These are phyloP conservation scores for Chlorops oryzae DNA, from an alignment of 1,140 invertebrate genomes.

Conservation along the genomic window DNA sequence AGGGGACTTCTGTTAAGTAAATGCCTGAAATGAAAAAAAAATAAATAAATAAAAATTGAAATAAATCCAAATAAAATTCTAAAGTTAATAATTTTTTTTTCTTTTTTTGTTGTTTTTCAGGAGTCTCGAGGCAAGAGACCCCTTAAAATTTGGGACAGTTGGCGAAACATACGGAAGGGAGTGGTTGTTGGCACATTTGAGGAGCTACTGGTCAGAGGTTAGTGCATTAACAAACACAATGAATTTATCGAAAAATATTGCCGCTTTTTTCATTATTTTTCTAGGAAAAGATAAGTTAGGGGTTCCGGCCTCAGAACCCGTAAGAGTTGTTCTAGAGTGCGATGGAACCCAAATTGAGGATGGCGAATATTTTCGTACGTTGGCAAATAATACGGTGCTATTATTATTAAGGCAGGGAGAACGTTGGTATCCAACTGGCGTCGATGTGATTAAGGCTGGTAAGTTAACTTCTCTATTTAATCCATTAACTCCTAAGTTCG, in stretches of 20 bases:
- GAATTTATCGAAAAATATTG: background rate
- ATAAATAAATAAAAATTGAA: too few species aligned
- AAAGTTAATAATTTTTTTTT: slow-evolving; percentile 7
- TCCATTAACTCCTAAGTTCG: too few species aligned
- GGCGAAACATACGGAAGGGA: slow-evolving; percentile 87
- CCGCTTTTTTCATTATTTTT: too few species aligned
- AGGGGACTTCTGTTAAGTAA: too few species aligned
- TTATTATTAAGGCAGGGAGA: slow-evolving; percentile 80
- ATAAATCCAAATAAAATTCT: too few species aligned
- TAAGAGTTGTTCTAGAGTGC: slow-evolving; percentile 81
- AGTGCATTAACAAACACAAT: slow-evolving; percentile 3
- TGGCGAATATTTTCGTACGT: slow-evolving; percentile 86
- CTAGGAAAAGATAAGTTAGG: slow-evolving; percentile 84
- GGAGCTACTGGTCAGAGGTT: slow-evolving; percentile 83
- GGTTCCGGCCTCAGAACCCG: slow-evolving; percentile 72
- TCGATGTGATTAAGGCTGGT: slow-evolving; percentile 90
- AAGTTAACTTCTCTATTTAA: slow-evolving; percentile 27
- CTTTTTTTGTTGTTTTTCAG: slow-evolving; percentile 51
- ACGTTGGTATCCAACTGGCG: slow-evolving; percentile 83
- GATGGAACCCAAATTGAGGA: slow-evolving; percentile 94
- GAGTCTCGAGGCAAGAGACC: slow-evolving; percentile 90
- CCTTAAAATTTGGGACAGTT: slow-evolving; percentile 97
- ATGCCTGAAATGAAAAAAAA: too few species aligned
- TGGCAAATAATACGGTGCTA: slow-evolving; percentile 85
- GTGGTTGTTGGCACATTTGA: slow-evolving; percentile 86